phyloP scores from a whole-genome alignment of 2,113 vertebrate genomes.

The Panthera leo region DNA sequence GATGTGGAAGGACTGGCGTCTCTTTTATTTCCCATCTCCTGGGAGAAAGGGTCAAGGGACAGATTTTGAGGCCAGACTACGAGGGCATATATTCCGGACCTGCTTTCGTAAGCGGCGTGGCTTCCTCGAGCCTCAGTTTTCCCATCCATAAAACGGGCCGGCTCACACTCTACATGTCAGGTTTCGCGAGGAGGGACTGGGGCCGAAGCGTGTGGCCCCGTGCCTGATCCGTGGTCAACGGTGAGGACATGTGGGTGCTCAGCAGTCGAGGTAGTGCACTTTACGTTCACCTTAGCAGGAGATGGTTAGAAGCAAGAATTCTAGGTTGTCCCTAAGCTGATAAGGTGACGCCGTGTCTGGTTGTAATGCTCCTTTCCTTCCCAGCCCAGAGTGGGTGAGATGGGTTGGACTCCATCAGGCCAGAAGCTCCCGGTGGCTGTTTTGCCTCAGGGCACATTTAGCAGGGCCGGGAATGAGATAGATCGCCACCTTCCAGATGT shows the following conservation, averaged over 20 bases:
- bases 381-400: fast-evolving
- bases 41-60: not conserved
- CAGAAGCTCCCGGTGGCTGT: not conserved
- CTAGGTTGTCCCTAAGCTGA: not conserved
- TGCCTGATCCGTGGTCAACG: not conserved
- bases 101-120: fast-evolving
- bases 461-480: not conserved
- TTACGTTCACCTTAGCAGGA: not conserved
- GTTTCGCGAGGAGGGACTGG: fast-evolving
- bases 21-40: not conserved
- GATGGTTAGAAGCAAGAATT: not conserved
- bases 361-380: fast-evolving
- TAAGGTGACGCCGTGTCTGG: fast-evolving
- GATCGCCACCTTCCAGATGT: not conserved
- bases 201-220: fast-evolving
- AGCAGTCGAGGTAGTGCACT: not conserved
- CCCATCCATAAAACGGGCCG: not conserved
- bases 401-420: too few species aligned
- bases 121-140: not conserved
- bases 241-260: too few species aligned
- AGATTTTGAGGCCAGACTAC: not conserved
- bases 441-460: not conserved
- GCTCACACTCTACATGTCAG: not conserved
- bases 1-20: not conserved
- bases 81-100: too few species aligned